These are phyloP conservation scores for Brachypalpus laphriformis DNA, from an alignment of 2,888 invertebrate species.

Conservation along the genomic window DNA sequence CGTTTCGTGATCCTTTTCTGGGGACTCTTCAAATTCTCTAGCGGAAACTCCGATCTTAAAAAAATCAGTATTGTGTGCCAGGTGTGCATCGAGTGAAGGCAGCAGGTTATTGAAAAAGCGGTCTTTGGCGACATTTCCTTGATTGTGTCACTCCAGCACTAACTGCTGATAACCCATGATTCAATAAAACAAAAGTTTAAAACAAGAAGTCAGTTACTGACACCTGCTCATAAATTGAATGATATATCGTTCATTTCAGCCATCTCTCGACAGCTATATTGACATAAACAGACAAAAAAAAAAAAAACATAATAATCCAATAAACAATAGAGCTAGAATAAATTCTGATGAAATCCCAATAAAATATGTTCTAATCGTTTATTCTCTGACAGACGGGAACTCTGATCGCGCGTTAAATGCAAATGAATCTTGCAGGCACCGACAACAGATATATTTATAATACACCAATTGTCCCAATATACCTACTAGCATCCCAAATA, in stretches of 20 bases:
- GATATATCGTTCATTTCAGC: background rate
- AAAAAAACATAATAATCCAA: background rate
- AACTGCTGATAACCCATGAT: no score
- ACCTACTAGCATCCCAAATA: background rate
- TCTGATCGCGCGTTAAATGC: slow-evolving; percentile 5
- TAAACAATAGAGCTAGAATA: background rate
- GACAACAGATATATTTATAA: background rate
- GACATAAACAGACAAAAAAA: no score
- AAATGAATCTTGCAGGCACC: slow-evolving; percentile 4
- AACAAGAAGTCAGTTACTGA: background rate
- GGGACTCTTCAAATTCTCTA: no score
- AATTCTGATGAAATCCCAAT: slow-evolving; percentile 22
- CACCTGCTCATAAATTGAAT: background rate
- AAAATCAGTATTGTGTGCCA: no score
- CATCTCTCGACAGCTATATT: background rate
- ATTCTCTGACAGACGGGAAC: slow-evolving; percentile 3
- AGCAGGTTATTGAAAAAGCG: no score
- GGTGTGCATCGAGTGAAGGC: no score
- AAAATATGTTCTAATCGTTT: background rate
- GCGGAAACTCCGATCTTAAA: no score
- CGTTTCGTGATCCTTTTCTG: no score
- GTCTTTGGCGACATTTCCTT: no score
- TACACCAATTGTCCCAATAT: background rate
- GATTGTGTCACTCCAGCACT: no score
- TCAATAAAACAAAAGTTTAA: background rate